Evolutionary conservation across 2,888 invertebrate genomes (phyloP).

Genomic region (Scrobipalpa atriplicella): DNA sequence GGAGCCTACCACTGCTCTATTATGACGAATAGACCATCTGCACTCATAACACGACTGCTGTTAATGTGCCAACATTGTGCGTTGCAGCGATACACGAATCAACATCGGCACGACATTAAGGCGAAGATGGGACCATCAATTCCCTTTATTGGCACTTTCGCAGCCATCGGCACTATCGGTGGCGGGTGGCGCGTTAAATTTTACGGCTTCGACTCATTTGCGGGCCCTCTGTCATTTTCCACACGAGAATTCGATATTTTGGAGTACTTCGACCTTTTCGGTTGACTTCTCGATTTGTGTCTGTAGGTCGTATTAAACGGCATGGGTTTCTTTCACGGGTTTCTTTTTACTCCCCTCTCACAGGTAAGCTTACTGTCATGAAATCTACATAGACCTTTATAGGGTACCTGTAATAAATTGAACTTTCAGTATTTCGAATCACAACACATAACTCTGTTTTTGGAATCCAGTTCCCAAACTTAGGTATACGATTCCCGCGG

Average conservation of each 20-base stretch:
- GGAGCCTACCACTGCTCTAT: no score
- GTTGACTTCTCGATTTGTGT: slow-evolving; percentile 35
- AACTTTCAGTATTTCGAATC: no score
- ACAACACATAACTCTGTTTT: no score
- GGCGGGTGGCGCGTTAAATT: slow-evolving; percentile 70
- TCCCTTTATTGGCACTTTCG: slow-evolving; percentile 75
- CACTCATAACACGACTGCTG: slow-evolving; percentile 31
- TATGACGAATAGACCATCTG: background rate
- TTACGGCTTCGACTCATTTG: slow-evolving; percentile 75
- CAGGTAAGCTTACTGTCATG: no score
- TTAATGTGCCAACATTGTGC: slow-evolving; percentile 39
- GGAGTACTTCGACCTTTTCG: slow-evolving; percentile 40
- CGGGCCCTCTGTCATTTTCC: slow-evolving; percentile 61
- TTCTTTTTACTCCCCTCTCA: background rate
- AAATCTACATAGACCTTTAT: no score
- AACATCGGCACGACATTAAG: slow-evolving; percentile 51
- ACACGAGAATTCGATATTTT: slow-evolving; percentile 43
- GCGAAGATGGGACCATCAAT: slow-evolving; percentile 67
- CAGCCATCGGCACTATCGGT: slow-evolving; percentile 71
- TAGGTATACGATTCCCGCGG: no score
- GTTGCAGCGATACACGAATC: slow-evolving; percentile 40
- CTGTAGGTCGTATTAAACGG: slow-evolving; percentile 12
- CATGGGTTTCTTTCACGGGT: no score
- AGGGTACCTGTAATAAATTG: no score
- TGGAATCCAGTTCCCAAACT: no score